phyloP scores from a whole-genome alignment of 2,113 vertebrate genomes.

The Spermophilus dauricus region DNA sequence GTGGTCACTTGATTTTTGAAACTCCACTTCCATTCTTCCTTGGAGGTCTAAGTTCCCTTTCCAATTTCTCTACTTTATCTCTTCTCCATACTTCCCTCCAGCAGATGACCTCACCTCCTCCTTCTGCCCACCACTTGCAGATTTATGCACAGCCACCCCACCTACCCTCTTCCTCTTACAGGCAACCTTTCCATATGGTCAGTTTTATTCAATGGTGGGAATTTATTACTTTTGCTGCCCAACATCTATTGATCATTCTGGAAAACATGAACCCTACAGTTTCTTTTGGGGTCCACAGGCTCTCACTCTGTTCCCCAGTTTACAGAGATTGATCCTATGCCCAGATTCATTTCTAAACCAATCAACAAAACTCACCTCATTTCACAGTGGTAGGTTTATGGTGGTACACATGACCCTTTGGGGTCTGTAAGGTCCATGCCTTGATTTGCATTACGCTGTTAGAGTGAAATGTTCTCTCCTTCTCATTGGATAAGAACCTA shows the following conservation, averaged over 20 bases:
- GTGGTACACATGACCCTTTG: neutral
- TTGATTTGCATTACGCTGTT: neutral
- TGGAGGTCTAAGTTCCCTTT: neutral
- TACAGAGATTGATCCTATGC: neutral
- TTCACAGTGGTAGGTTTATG: neutral
- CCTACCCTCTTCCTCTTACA: neutral
- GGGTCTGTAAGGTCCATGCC: neutral
- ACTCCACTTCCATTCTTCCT: neutral
- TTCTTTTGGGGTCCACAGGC: neutral
- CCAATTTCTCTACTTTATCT: neutral
- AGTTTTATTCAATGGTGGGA: neutral
- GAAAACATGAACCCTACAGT: neutral
- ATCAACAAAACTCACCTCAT: neutral
- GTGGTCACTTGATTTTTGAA: too few species aligned
- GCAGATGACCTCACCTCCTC: neutral
- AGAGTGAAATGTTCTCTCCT: neutral
- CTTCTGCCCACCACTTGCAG: neutral
- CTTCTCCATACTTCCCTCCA: too few species aligned
- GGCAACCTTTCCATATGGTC: neutral
- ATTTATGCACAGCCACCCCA: neutral
- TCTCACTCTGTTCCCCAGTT: neutral
- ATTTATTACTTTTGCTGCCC: neutral
- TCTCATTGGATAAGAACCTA: neutral
- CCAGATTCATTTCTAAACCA: neutral
- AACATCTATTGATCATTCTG: neutral